A percentile compares a stretch with the other conserved stretches of the same genome.
These are phyloP conservation scores for Xestia rhomboidea DNA, from an alignment of 2,888 invertebrate genomes.

Conservation along the genomic window DNA sequence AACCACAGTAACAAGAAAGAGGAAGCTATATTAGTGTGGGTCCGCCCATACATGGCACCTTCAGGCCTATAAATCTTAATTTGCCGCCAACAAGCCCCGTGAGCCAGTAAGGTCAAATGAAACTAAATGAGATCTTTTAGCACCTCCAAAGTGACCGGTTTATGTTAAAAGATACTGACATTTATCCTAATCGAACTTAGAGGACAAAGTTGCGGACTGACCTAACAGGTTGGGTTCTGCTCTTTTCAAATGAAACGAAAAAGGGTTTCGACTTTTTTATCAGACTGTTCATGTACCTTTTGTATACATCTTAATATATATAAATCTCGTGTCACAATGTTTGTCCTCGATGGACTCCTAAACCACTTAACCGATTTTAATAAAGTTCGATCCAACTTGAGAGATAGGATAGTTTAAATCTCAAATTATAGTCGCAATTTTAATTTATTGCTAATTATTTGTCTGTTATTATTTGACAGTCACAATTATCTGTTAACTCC, in stretches of 20 bases:
- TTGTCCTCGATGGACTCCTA: too few species aligned
- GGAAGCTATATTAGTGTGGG: conserved; percentile 5
- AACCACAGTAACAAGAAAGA: conserved; percentile 28
- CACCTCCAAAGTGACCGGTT: conserved; percentile 82
- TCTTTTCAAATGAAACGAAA: conserved; percentile 25
- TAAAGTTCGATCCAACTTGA: too few species aligned
- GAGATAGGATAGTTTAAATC: too few species aligned
- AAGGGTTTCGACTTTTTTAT: not conserved
- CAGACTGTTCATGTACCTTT: not conserved
- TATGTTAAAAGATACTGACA: conserved; percentile 82
- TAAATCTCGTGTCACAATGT: too few species aligned
- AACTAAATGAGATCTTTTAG: conserved; percentile 79
- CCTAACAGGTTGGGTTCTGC: conserved; percentile 36
- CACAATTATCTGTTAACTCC: too few species aligned
- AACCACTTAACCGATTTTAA: too few species aligned
- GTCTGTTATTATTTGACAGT: too few species aligned
- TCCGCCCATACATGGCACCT: conserved; percentile 47
- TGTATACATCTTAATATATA: not conserved
- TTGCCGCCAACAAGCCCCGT: conserved; percentile 67
- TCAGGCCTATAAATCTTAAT: conserved; percentile 74
- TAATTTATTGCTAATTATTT: too few species aligned
- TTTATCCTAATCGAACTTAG: conserved; percentile 79
- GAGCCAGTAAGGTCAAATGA: conserved; percentile 80
- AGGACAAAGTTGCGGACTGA: conserved; percentile 46
- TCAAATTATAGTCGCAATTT: too few species aligned